Conservation (phyloP, 2,113 vertebrate genomes). For the Tapirus terrestris region DNA sequence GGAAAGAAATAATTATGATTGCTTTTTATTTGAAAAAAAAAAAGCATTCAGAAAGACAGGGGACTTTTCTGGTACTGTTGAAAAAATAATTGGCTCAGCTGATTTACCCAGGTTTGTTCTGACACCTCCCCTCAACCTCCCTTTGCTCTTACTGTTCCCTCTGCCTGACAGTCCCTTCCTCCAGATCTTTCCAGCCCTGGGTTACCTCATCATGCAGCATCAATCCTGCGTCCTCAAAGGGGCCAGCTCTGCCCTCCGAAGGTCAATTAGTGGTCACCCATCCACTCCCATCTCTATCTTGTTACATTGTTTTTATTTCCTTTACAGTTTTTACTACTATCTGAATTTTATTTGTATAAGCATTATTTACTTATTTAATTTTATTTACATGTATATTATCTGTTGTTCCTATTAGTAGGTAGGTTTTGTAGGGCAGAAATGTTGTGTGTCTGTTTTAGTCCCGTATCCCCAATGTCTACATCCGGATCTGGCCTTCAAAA, state of each 20-base stretch:
- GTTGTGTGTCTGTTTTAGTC: background rate
- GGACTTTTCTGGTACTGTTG: constrained; percentile 43
- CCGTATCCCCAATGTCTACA: accelerated
- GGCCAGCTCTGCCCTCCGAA: background rate
- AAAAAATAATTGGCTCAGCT: background rate
- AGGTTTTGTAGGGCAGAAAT: background rate
- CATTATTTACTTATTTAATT: background rate
- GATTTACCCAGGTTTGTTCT: background rate
- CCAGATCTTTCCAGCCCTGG: background rate
- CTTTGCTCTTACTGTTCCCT: background rate
- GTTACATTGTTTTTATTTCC: background rate
- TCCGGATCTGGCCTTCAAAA: background rate
- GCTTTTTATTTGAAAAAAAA: background rate
- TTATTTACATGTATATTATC: background rate
- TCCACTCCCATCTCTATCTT: no score
- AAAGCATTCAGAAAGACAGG: background rate
- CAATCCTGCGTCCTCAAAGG: background rate
- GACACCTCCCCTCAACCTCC: background rate
- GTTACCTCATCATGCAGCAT: accelerated
- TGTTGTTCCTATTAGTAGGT: background rate
- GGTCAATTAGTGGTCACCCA: no score
- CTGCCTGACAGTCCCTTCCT: no score
- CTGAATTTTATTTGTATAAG: background rate
- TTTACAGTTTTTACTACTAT: background rate
- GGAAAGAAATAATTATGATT: background rate